phyloP scores from a whole-genome alignment of 2,888 invertebrate genomes.

The Neoitamus cyanurus region DNA sequence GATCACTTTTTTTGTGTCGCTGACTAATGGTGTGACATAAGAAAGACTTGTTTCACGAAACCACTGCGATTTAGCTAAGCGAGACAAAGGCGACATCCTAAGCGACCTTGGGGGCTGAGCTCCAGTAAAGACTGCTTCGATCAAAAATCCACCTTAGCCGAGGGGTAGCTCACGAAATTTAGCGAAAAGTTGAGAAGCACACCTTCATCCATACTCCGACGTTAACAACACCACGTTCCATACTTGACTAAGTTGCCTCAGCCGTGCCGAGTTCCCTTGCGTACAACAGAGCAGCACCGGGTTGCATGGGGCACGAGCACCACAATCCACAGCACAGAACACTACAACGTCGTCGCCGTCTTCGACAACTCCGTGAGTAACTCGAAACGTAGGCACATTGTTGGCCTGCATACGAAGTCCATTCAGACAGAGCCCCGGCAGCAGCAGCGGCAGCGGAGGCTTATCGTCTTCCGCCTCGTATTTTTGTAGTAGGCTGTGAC shows the following conservation, averaged over 20 bases:
- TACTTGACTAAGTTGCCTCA: conserved; percentile 1
- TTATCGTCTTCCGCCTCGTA: background rate
- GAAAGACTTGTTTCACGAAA: background rate
- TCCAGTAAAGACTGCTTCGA: background rate
- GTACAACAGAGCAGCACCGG: background rate
- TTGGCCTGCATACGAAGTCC: background rate
- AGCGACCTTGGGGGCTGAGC: background rate
- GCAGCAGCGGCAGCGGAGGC: background rate
- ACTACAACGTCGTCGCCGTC: background rate
- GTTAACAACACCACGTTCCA: conserved; percentile 35
- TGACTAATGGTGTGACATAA: conserved; percentile 21
- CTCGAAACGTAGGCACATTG: background rate
- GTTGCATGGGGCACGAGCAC: background rate
- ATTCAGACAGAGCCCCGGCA: background rate
- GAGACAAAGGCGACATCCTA: background rate
- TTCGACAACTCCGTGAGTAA: background rate
- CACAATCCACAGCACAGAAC: no score
- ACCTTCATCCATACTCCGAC: background rate
- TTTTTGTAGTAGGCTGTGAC: background rate
- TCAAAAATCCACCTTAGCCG: background rate
- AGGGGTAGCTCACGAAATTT: background rate
- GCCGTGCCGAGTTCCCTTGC: background rate
- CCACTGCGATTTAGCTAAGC: background rate
- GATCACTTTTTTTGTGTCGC: background rate
- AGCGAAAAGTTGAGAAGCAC: background rate